These are phyloP conservation scores for Pseudanteris insignis DNA, from an alignment of 2,888 invertebrate genomes.

Conservation along the genomic window DNA sequence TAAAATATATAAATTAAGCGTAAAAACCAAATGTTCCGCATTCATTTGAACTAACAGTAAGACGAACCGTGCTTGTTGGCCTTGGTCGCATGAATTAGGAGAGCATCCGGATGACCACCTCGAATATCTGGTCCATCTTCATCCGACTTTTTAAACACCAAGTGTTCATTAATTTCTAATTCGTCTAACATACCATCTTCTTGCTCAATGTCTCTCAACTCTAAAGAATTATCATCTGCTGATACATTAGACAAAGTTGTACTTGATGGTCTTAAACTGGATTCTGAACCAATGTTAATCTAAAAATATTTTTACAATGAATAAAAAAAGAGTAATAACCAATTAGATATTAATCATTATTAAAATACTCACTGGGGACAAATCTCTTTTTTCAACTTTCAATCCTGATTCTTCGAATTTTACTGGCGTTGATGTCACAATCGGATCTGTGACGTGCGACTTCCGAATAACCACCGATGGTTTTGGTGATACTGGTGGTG, in stretches of 20 bases:
- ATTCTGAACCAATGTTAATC: constrained; percentile 45
- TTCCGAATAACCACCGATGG: constrained; percentile 55
- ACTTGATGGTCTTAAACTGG: constrained; percentile 58
- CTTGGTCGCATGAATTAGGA: constrained; percentile 95
- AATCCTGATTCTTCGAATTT: constrained; percentile 48
- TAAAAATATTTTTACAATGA: no score
- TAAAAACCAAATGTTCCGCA: constrained; percentile 26
- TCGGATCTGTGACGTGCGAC: constrained; percentile 54
- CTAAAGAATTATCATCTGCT: constrained; percentile 60
- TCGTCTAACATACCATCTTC: constrained; percentile 73
- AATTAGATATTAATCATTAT: no score
- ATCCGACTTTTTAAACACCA: constrained; percentile 80
- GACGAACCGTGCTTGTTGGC: constrained; percentile 80
- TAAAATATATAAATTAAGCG: constrained; percentile 27
- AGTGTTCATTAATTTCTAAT: constrained; percentile 81
- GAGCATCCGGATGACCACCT: constrained; percentile 92
- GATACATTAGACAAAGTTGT: constrained; percentile 60
- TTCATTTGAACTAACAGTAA: constrained; percentile 38
- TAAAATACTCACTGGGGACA: constrained; percentile 52
- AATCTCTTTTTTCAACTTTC: constrained; percentile 54
- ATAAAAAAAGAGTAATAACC: no score
- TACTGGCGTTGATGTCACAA: constrained; percentile 58
- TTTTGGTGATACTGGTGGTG: constrained; percentile 61
- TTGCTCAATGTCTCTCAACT: constrained; percentile 56
- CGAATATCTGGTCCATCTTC: constrained; percentile 91